Conservation (phyloP, 1,140 invertebrate genomes). For the Yoshiicerus persimilis region DNA sequence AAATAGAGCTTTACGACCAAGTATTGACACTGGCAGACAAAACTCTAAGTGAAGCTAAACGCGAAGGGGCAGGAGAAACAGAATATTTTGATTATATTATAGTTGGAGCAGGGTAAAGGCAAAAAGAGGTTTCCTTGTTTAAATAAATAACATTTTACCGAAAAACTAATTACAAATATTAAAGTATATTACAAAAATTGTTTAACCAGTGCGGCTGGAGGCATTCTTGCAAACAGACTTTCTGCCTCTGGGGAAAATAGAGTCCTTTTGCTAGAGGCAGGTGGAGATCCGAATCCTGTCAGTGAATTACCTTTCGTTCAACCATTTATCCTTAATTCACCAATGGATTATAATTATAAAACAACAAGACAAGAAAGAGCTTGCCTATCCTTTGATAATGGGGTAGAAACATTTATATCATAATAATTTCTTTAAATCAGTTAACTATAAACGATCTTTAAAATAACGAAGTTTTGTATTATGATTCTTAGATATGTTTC, state of each 20-base stretch:
- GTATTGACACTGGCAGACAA: neutral
- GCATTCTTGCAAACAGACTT: constrained; percentile 13
- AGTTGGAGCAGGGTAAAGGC: constrained; percentile 9
- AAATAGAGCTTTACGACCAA: neutral
- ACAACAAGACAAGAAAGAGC: neutral
- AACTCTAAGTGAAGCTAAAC: neutral
- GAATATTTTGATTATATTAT: constrained; percentile 31
- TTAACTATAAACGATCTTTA: too few relatives aligned
- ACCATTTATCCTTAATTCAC: constrained; percentile 49
- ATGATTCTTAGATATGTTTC: too few relatives aligned
- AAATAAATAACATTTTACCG: neutral
- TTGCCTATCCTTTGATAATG: neutral
- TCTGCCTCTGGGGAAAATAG: neutral
- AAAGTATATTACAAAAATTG: too few relatives aligned
- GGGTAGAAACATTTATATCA: too few relatives aligned
- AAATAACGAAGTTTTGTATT: neutral
- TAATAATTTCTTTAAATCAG: too few relatives aligned
- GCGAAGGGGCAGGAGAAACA: neutral
- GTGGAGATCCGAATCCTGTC: constrained; percentile 70
- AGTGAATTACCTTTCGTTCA: constrained; percentile 67
- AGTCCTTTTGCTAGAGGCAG: constrained; percentile 73
- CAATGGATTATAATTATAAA: neutral
- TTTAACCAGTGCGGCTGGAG: neutral
- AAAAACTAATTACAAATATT: too few relatives aligned
- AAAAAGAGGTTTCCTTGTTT: neutral